Conservation (phyloP, 2,888 invertebrate genomes). For the Pemphredon lugubris region DNA sequence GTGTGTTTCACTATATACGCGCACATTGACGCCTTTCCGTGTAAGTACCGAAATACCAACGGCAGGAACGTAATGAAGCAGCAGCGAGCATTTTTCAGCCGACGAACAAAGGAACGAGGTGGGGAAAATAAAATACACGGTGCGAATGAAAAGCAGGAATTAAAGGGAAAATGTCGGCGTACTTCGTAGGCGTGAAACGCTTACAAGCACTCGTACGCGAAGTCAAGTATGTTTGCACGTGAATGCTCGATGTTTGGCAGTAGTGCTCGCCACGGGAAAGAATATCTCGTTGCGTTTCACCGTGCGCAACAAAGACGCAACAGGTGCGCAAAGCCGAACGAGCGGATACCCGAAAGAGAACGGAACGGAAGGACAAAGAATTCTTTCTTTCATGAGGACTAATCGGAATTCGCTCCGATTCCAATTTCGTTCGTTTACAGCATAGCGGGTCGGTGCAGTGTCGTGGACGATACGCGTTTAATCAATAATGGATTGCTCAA, state of each 20-base stretch:
- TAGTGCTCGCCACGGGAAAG: constrained; percentile 53
- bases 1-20: too few species aligned
- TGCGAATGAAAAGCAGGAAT: constrained; percentile 16
- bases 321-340: constrained; percentile 61
- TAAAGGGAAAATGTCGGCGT: constrained; percentile 29
- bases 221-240: constrained; percentile 37
- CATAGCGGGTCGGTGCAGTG: too few species aligned
- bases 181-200: constrained; percentile 13
- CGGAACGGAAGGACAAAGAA: constrained; percentile 17
- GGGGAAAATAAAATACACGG: not conserved
- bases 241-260: constrained; percentile 57
- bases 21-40: too few species aligned
- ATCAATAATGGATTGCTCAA: not conserved
- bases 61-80: not conserved
- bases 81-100: constrained; percentile 1
- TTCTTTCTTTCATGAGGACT: not conserved
- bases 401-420: constrained; percentile 2
- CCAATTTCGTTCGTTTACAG: not conserved
- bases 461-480: too few species aligned
- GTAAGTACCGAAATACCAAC: too few species aligned
- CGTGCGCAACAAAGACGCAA: constrained; percentile 66
- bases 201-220: constrained; percentile 24
- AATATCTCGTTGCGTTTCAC: constrained; percentile 59
- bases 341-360: constrained; percentile 46
- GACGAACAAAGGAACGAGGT: constrained; percentile 3